phyloP scores from a whole-genome alignment of 2,888 invertebrate species.

The Scaptomyza tumidula region DNA sequence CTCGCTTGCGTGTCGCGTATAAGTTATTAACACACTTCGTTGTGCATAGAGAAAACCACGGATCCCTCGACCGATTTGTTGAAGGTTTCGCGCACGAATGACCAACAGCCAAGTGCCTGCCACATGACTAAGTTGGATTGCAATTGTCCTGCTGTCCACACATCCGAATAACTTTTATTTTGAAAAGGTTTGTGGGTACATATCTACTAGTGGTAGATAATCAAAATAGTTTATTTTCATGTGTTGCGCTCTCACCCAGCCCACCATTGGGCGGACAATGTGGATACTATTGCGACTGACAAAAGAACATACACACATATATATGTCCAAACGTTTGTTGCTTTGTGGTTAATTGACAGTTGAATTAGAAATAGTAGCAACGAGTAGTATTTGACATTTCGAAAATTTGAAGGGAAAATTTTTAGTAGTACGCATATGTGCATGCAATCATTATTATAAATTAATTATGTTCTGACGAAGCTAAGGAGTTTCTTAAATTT shows the following conservation, averaged over 20 bases:
- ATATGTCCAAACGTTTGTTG: not conserved
- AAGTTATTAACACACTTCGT: constrained; percentile 44
- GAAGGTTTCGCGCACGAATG: constrained; percentile 67
- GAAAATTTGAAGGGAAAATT: constrained; percentile 5
- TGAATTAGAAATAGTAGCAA: constrained; percentile 3
- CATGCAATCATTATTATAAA: constrained; percentile 1
- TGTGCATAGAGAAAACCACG: constrained; percentile 31
- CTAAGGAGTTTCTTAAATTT: not conserved
- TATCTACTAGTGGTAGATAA: constrained; percentile 32
- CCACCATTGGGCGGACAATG: not conserved
- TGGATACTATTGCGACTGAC: not conserved
- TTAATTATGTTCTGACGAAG: not conserved
- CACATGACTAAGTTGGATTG: constrained; percentile 23
- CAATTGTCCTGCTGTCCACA: constrained; percentile 25
- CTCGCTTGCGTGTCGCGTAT: constrained; percentile 56
- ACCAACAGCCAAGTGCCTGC: constrained; percentile 25
- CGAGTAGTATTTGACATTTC: constrained; percentile 10
- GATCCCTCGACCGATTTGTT: constrained; percentile 54
- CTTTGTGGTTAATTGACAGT: constrained; percentile 18
- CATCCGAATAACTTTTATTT: constrained; percentile 11
- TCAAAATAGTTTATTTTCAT: constrained; percentile 48
- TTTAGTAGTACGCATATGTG: not conserved
- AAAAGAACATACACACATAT: not conserved
- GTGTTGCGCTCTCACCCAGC: constrained; percentile 39
- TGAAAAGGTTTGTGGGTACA: not conserved